Evolutionary conservation across 2,113 vertebrate genomes (phyloP).

Genomic region (Leucopternis melanops): DNA sequence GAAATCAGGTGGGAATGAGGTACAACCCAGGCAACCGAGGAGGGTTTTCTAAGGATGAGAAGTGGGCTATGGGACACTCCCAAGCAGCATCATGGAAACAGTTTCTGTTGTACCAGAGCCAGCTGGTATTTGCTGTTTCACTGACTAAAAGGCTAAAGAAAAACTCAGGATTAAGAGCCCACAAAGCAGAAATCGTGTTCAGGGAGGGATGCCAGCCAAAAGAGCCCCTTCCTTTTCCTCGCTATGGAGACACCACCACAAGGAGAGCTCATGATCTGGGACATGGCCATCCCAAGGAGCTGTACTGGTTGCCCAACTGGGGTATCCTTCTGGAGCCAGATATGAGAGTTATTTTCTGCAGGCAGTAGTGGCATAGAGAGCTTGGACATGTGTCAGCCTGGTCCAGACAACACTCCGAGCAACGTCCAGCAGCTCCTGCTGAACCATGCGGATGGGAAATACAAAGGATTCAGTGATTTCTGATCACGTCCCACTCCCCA

Average conservation of each 20-base stretch:
- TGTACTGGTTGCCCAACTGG: background rate
- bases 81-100: background rate
- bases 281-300: accelerated
- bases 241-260: background rate
- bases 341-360: background rate
- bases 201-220: background rate
- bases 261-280: background rate
- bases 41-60: background rate
- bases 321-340: background rate
- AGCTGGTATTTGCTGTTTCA: background rate
- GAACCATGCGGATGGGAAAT: background rate
- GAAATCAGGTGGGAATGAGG: background rate
- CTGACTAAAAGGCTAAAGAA: background rate
- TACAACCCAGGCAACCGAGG: background rate
- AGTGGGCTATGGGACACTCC: too few relatives aligned
- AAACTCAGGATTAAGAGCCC: background rate
- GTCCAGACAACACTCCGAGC: background rate
- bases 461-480: background rate
- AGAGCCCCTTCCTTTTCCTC: background rate
- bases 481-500: background rate
- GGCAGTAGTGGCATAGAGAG: background rate
- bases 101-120: background rate
- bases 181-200: background rate
- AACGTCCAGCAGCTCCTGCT: background rate
- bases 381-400: background rate